Evolutionary conservation across 1,140 invertebrate genomes (phyloP).

Genomic region (Pissodes strobi): DNA sequence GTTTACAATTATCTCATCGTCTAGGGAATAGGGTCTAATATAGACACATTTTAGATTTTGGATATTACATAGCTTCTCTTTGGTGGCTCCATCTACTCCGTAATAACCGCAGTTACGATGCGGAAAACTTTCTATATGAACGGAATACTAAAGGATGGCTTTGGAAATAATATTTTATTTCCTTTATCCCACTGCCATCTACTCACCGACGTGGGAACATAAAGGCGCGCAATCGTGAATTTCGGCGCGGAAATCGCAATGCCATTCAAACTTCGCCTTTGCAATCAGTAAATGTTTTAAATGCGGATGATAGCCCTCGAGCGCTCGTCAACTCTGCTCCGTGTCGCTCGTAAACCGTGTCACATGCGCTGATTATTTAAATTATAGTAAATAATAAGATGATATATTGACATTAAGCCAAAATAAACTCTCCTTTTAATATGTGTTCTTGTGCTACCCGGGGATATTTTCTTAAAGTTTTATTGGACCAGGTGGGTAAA

Average conservation of each 20-base stretch:
- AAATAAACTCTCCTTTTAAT: neutral
- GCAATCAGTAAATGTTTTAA: conserved; percentile 35
- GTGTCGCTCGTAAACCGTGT: conserved; percentile 35
- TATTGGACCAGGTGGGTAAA: conserved; percentile 18
- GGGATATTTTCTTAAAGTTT: conserved; percentile 9
- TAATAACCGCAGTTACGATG: too few relatives aligned
- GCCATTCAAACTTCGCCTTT: conserved; percentile 17
- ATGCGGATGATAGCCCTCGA: conserved; percentile 24
- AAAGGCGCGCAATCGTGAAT: conserved; percentile 32
- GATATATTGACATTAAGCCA: conserved; percentile 22
- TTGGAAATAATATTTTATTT: too few relatives aligned
- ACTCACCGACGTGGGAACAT: too few relatives aligned
- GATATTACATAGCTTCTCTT: too few relatives aligned
- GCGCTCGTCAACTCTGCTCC: conserved; percentile 10
- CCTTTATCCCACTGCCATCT: too few relatives aligned
- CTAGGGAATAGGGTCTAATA: too few relatives aligned
- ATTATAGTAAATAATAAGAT: conserved; percentile 36
- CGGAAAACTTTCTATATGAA: too few relatives aligned
- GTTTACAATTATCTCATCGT: too few relatives aligned
- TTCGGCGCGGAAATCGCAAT: conserved; percentile 26
- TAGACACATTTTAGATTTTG: too few relatives aligned
- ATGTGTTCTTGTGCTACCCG: neutral
- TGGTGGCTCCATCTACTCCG: too few relatives aligned
- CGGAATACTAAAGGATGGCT: too few relatives aligned
- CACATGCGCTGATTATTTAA: conserved; percentile 44